Percentiles rank a stretch among this genome's conserved stretches.
These are phyloP conservation scores for Drosophila stalkeri DNA, from an alignment of 2,888 invertebrate species.

Conservation along the genomic window DNA sequence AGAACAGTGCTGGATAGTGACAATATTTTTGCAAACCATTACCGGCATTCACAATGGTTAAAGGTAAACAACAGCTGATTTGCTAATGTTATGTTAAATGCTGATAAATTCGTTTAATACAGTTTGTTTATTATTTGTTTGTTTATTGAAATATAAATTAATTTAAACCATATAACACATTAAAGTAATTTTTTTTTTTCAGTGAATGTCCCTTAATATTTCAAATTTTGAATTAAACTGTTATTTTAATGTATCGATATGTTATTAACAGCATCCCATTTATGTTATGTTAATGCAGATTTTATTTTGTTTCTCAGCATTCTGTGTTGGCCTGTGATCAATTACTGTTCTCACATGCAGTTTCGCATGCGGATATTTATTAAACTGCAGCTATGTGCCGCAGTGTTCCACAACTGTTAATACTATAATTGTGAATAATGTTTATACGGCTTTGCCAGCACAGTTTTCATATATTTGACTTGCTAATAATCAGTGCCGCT, in stretches of 20 bases:
- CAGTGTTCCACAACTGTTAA: slow-evolving; percentile 12
- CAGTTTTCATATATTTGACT: slow-evolving; percentile 69
- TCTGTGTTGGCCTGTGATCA: slow-evolving; percentile 6
- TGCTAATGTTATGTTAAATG: background rate
- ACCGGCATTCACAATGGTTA: background rate
- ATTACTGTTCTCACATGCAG: background rate
- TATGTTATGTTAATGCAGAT: slow-evolving; percentile 1
- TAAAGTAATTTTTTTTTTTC: background rate
- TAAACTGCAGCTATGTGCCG: slow-evolving; percentile 28
- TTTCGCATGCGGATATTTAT: background rate
- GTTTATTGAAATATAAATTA: background rate
- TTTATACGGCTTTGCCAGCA: slow-evolving; percentile 67
- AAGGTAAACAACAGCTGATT: slow-evolving; percentile 6
- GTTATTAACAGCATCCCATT: slow-evolving; percentile 6
- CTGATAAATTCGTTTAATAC: background rate
- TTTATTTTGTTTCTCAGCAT: background rate
- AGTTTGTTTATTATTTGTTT: background rate
- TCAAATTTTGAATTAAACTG: background rate
- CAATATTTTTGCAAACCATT: background rate
- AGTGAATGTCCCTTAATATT: no score
- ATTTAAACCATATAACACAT: background rate
- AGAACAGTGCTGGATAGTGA: background rate
- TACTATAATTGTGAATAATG: slow-evolving; percentile 59
- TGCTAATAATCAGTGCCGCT: slow-evolving; percentile 58
- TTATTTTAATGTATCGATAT: background rate